Base-by-base conservation (phyloP, 2,113 vertebrate species). In the Chaetops frenatus region DNA sequence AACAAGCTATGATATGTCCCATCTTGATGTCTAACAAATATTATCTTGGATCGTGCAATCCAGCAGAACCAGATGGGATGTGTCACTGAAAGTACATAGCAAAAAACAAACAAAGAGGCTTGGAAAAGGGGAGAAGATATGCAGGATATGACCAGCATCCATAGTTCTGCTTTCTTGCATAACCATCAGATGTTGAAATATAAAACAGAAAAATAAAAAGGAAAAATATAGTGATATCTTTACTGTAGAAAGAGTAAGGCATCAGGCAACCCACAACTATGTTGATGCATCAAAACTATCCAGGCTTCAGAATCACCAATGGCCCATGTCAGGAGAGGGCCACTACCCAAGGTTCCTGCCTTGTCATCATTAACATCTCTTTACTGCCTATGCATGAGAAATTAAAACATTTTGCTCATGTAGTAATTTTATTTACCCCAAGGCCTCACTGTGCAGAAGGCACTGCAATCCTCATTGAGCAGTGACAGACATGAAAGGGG, bases 51-150 rank as follows among this genome's bases (percentile, higher is more conserved):
- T 87, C 56, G 28, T 17, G 24, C 36, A 86, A 61, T 33, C 76
- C 25, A 88, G 58, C 69, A 93, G 40, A 93, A 89, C 45, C 95
- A 97, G 78, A 97, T 95, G 93, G 90, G 77, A 93, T 54, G 40
- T 6, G 5, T 95, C 91, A 89, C 42, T 4, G 1, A 47, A 87
- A 90, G 25, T 13, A 33, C 79, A 66, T 4, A 45, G 31, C 40
- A 90, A 88, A 85, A 61, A 86, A 36, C 44, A 91, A 82, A 95
- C 60, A 84, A 78, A 92, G 70, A 73, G 57, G 27, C 28, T 91
- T 80, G 40, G 44, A 84, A 95, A 83, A n/a, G 17, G 53, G 25
- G 19, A 53, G 51, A 74, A 85, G 94, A 77, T 44, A 81, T 29
- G 36, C 45, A 66, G 45, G 42, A 83, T 88, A 38, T 88, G 70